A percentile compares a stretch with the other conserved stretches of the same genome.
Evolutionary conservation across 1,140 invertebrate species (phyloP).

Genomic region (Drosophila takahashii): DNA sequence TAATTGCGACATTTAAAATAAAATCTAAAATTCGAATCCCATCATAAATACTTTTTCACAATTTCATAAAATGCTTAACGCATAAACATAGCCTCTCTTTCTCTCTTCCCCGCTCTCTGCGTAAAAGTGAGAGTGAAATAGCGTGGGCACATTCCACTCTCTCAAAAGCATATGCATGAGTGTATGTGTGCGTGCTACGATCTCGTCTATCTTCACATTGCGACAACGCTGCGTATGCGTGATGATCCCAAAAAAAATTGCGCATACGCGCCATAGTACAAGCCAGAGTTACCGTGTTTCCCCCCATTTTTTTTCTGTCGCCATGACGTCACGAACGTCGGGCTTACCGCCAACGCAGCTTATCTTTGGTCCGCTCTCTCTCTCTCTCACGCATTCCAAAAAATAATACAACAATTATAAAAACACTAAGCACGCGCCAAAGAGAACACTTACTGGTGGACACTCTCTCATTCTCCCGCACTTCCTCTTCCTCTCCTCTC

Average conservation of each 20-base stretch:
- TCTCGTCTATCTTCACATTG: conserved; percentile 30
- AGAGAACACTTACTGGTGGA: conserved; percentile 30
- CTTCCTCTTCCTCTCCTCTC: conserved; percentile 13
- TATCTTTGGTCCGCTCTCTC: conserved; percentile 7
- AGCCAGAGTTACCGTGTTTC: conserved; percentile 1
- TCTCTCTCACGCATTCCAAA: not conserved
- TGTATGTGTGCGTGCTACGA: conserved; percentile 5
- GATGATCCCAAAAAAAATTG: conserved; percentile 40
- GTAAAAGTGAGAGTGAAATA: conserved; percentile 45
- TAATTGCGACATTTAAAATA: not conserved
- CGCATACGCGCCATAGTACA: conserved; percentile 34
- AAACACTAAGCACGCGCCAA: conserved; percentile 28
- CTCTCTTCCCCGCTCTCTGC: conserved; percentile 10
- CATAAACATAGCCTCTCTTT: conserved; percentile 6
- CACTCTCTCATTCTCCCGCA: conserved; percentile 22
- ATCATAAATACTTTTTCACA: no score
- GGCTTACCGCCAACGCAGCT: conserved; percentile 14
- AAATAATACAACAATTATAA: not conserved
- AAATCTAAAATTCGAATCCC: not conserved
- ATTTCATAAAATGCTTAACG: not conserved
- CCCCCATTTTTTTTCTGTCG: not conserved
- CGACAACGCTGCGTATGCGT: conserved; percentile 44
- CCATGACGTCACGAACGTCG: conserved; percentile 2
- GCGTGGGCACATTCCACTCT: conserved; percentile 38
- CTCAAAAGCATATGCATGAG: not conserved